Evolutionary conservation across 2,113 vertebrate species (phyloP).

Genomic region (Galemys pyrenaicus): DNA sequence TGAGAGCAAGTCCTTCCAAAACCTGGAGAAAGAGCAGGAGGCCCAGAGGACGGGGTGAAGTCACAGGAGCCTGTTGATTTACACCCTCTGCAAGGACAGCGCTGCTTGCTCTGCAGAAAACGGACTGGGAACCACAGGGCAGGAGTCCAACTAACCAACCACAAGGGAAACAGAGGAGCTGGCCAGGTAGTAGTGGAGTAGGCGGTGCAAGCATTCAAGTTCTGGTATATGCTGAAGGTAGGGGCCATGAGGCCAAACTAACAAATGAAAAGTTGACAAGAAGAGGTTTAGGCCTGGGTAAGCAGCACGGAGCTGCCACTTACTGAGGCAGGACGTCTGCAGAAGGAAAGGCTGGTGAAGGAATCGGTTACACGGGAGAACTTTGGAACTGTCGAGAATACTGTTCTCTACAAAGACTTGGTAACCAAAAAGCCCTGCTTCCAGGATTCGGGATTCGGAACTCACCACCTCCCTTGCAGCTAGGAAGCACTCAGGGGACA

Average conservation of each 20-base stretch:
- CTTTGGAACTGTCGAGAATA: background rate
- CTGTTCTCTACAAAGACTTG: background rate
- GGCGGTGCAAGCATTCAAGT: background rate
- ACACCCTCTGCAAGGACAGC: background rate
- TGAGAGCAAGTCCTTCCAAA: background rate
- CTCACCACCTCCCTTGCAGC: background rate
- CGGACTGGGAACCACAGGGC: fast-evolving
- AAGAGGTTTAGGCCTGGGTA: background rate
- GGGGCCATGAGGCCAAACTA: too few relatives aligned
- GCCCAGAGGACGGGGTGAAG: too few relatives aligned
- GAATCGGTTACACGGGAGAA: background rate
- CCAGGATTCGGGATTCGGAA: background rate
- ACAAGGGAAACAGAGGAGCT: fast-evolving
- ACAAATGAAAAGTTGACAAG: background rate
- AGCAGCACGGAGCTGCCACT: background rate
- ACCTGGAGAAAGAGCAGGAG: background rate
- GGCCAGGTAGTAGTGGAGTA: fast-evolving
- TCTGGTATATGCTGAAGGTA: too few relatives aligned
- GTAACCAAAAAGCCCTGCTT: background rate
- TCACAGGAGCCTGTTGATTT: background rate
- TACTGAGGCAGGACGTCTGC: background rate
- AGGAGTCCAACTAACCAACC: background rate
- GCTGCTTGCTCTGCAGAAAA: background rate
- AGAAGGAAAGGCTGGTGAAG: background rate
- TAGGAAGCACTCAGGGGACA: too few relatives aligned